phyloP scores from a whole-genome alignment of 2,888 invertebrate genomes.

The Amaurobius ferox region DNA sequence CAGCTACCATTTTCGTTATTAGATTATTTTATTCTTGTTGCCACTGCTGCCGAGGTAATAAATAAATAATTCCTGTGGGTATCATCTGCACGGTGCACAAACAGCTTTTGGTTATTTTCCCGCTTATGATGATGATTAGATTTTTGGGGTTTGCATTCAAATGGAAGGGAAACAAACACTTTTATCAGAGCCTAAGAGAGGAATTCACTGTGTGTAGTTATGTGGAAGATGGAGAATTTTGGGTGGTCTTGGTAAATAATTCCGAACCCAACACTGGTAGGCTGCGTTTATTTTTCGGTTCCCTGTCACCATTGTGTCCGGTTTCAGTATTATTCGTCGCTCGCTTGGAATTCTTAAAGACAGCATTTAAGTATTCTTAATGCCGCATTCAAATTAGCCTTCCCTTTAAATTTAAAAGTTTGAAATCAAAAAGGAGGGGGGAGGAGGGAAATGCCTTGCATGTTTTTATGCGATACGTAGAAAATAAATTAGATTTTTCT shows the following conservation, averaged over 20 bases:
- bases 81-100: not conserved
- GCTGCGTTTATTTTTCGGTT: not conserved
- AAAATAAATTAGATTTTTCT: not conserved
- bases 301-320: not conserved
- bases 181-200: not conserved
- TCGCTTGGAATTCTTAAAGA: not conserved
- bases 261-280: not conserved
- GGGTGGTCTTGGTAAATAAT: not conserved
- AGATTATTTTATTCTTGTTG: conserved; percentile 26
- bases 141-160: not conserved
- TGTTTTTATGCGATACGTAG: not conserved
- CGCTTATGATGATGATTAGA: not conserved
- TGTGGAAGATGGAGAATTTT: not conserved
- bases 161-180: not conserved
- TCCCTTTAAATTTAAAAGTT: not conserved
- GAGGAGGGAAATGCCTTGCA: not conserved
- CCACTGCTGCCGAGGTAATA: not conserved
- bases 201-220: not conserved
- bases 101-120: not conserved
- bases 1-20: conserved; percentile 22
- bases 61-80: not conserved
- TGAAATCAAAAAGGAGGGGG: not conserved
- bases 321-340: not conserved
- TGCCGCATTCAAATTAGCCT: not conserved
- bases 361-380: not conserved